These are phyloP conservation scores for Pterocles orientalis DNA, from an alignment of 2,113 vertebrate genomes.

Conservation along the genomic window DNA sequence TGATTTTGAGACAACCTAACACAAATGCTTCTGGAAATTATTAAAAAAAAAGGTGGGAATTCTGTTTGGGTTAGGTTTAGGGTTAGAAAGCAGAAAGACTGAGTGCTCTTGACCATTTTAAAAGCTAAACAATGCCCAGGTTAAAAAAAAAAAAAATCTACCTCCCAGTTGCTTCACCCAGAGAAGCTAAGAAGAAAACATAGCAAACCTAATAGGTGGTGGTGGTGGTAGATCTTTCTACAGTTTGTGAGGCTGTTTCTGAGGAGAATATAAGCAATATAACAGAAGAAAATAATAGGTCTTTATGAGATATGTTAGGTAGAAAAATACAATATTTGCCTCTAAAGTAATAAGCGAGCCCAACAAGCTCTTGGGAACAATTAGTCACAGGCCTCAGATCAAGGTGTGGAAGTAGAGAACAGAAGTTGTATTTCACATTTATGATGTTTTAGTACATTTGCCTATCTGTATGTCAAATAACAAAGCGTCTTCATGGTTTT, in stretches of 20 bases:
- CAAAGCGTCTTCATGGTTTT: not conserved
- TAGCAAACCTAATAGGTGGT: not conserved
- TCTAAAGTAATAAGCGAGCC: not conserved
- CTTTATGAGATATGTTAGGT: not conserved
- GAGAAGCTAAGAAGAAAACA: not conserved
- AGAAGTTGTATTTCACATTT: not conserved
- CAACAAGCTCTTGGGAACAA: not conserved
- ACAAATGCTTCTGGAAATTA: not conserved
- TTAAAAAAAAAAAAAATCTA: not conserved
- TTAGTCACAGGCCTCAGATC: not conserved
- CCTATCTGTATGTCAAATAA: not conserved
- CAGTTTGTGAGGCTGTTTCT: not conserved
- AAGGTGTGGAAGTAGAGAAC: not conserved
- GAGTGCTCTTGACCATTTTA: not conserved
- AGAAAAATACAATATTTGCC: not conserved
- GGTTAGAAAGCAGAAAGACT: not conserved
- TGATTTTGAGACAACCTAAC: not conserved
- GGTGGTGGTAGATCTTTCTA: not conserved
- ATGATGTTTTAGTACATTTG: not conserved
- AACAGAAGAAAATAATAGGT: not conserved
- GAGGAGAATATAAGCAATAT: not conserved
- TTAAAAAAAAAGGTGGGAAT: not conserved
- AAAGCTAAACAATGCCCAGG: not conserved
- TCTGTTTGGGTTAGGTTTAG: not conserved
- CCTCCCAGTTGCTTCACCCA: not conserved